Conservation (phyloP, 2,797 vertebrate species). For the Pterois miles region DNA sequence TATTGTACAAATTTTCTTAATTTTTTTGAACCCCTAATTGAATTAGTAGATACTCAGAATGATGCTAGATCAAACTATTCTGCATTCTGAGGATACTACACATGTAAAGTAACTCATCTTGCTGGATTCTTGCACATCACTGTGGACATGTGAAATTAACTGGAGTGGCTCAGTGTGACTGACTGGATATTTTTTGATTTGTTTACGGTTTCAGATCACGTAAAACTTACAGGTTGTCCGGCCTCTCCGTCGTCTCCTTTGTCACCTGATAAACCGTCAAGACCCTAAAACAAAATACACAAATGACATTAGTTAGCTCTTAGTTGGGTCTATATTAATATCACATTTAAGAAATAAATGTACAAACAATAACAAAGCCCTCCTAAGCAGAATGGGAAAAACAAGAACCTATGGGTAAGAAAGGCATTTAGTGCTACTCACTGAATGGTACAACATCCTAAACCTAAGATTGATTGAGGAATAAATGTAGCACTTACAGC, state of each 20-base stretch:
- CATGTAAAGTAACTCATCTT: background rate
- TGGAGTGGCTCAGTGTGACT: background rate
- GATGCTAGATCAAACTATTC: background rate
- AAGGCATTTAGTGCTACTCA: background rate
- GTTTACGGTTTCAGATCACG: background rate
- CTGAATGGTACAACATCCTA: background rate
- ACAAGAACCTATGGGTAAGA: background rate
- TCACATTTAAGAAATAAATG: background rate
- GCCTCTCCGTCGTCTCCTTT: constrained; percentile 98
- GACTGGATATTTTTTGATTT: background rate
- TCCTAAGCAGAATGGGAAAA: background rate
- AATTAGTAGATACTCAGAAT: background rate
- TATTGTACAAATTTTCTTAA: background rate
- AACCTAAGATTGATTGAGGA: background rate
- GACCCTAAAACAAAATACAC: constrained; percentile 83
- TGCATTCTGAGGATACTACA: background rate
- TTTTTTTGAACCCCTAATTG: background rate
- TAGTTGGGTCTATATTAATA: background rate
- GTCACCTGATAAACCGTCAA: constrained; percentile 92
- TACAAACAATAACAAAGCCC: background rate
- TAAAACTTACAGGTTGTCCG: constrained; percentile 91
- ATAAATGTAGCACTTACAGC: constrained; percentile 87
- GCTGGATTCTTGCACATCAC: background rate
- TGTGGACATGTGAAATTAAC: background rate
- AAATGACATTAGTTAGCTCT: constrained; percentile 3